phyloP scores from a whole-genome alignment of 1,140 invertebrate species.

The Trialeurodes vaporariorum region DNA sequence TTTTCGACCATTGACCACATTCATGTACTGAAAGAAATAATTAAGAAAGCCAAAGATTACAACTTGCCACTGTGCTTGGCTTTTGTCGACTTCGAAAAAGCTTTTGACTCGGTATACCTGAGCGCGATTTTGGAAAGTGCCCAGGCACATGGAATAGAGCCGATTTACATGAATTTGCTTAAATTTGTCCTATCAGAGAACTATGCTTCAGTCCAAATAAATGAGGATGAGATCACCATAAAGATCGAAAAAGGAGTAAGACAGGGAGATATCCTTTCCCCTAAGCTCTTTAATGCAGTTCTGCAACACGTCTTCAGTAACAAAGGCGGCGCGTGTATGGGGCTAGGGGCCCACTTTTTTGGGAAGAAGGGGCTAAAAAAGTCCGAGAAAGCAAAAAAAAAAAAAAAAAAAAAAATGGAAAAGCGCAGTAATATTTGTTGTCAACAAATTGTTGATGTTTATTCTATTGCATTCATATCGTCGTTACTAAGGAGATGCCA shows the following conservation, averaged over 20 bases:
- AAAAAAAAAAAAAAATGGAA: no score
- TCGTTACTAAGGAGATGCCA: no score
- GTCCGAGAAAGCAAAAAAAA: no score
- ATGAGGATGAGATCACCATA: slow-evolving; percentile 5
- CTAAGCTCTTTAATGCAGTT: slow-evolving; percentile 21
- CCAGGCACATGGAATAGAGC: background rate
- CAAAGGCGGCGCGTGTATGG: no score
- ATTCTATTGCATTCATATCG: no score
- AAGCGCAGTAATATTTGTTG: no score
- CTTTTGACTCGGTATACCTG: slow-evolving; percentile 7
- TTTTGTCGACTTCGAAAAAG: slow-evolving; percentile 14
- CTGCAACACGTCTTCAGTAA: slow-evolving; percentile 21
- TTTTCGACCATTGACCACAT: slow-evolving; percentile 20
- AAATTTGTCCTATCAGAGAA: slow-evolving; percentile 4
- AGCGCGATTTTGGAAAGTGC: background rate
- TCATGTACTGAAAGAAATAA: slow-evolving; percentile 10
- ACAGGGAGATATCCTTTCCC: slow-evolving; percentile 19
- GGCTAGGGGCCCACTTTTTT: no score
- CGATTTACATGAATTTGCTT: background rate
- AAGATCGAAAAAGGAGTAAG: slow-evolving; percentile 12
- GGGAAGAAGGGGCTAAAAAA: no score
- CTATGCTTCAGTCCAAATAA: background rate
- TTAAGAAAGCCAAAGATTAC: slow-evolving; percentile 16
- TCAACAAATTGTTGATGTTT: no score
- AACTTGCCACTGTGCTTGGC: slow-evolving; percentile 1